Evolutionary conservation across 2,888 invertebrate species (phyloP), one percentile per base, ranked within the genome.

Genomic region (Drosophila maculinotata): DNA sequence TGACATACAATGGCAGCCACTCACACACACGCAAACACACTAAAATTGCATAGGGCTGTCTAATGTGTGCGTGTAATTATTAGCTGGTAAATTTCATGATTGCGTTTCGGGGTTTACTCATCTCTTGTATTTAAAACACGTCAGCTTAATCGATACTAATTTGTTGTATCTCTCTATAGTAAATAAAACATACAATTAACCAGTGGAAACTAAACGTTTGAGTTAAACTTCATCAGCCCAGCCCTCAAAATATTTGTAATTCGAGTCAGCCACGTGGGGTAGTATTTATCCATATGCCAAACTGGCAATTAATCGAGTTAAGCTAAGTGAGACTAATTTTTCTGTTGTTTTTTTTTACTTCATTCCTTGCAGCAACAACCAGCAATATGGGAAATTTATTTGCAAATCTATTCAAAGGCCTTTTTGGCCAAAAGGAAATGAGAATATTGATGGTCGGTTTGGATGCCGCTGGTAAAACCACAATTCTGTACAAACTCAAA

Each of bases 401-500:
- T 93, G 96, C 97, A 91, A 97, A 96, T 93, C 94, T 99, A 93
- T 99, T 99, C 94, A 98, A 98, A 95, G 97, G 98, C 94, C 97
- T 99, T 89, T 99, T 99, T 93, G 99, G 99, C 94, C 99, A 99
- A 94, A 99, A 99, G 92, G 99, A 99, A 94, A 99, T 99, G 99
- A 96, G 99, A 94, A 99, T 99, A 95, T 94, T 99, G 93, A 99
- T 99, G 99, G 98, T 98, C 89, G 98, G 98, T 92, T 95, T 98
- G 92, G 99, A 99, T 94, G 99, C 99, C 91, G 99, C 99, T 93
- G 99, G 99, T 94, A 99, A 99, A 96, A 99, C 99, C 92, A 99
- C 99, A 93, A 99, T 99, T 93, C 94, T 99, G 93, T 99, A 99
- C 95, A 99, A 99, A 96, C 95, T 99, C 92, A 99, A 99, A 95